phyloP scores from a whole-genome alignment of 2,113 vertebrate genomes.

The Psittacula cyanocephala region DNA sequence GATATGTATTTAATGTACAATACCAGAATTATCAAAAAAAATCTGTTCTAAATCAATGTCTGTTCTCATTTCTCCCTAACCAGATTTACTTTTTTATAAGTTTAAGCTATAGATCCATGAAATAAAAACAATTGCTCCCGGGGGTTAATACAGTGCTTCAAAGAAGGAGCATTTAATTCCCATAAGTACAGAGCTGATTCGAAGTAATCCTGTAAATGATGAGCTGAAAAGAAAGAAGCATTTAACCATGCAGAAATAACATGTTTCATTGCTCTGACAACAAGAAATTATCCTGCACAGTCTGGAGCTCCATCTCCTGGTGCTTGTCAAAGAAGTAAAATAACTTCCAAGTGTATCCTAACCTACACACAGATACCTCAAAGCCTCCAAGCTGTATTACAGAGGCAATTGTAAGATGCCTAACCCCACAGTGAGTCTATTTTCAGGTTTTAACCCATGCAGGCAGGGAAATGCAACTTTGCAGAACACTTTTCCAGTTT shows the following conservation, averaged over 20 bases:
- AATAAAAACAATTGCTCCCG: slow-evolving; percentile 3
- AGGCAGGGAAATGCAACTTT: not conserved
- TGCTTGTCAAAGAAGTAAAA: not conserved
- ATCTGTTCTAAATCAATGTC: not conserved
- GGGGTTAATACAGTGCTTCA: not conserved
- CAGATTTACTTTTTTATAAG: not conserved
- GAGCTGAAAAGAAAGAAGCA: slow-evolving; percentile 21
- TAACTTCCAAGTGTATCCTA: not conserved
- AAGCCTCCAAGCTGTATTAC: not conserved
- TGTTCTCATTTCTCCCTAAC: not conserved
- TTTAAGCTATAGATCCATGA: not conserved
- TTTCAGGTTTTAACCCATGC: not conserved
- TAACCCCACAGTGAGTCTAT: accelerated
- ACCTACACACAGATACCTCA: not conserved
- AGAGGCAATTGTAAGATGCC: not conserved
- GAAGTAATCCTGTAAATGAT: slow-evolving; percentile 31
- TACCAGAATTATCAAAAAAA: not conserved
- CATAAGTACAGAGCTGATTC: not conserved
- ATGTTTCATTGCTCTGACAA: not conserved
- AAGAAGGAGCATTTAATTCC: slow-evolving; percentile 5
- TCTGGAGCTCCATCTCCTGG: slow-evolving; percentile 62
- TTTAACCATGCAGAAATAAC: not conserved
- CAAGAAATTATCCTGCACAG: not conserved
- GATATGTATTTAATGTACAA: not conserved
- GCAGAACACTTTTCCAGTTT: not conserved